Evolutionary conservation across 2,888 invertebrate genomes (phyloP), one percentile per base, ranked within the genome.

Genomic region (Hedya salicella): DNA sequence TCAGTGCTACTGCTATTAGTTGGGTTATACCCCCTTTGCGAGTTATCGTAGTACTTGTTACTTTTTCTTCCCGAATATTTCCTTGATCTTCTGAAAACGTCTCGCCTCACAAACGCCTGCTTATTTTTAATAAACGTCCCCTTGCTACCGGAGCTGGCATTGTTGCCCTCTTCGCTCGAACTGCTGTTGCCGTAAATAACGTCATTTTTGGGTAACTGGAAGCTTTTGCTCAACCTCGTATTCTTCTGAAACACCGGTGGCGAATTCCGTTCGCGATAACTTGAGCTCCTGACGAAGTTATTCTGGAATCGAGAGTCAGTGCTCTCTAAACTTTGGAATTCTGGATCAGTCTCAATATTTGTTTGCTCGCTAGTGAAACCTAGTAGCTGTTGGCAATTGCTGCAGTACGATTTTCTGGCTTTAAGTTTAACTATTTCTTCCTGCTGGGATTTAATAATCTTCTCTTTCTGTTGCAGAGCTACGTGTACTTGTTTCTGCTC

Each of bases 401-500:
- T 92, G 81, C 92, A 92, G 70, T 88, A 92, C 0, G 89, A 87
- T 66, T 90, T 90, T 39, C 92, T 88, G 0, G 93, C 88, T 75
- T 95, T 93, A 30, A 96, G 88, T 81, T 94, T 94, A 9, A 93
- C 88, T 69, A 96, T 95, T 83, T 96, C 95, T 70, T 94, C 93
- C 75, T 94, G 94, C 78, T 96, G 96, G 64, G 94, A 92, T 77
- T 94, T 94, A 68, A 96, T 95, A 52, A 95, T 93, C 77, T 94
- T 94, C 78, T 96, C 96, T 79, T 95, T 95, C 78, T 95, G 95
- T 68, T 93, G 93, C 16, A 96, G 89, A 56, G 95, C 93, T 63
- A 94, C 93, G 67, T 94, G 93, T 71, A 96, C 95, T 75, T 94
- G 94, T 74, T 95, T 94, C 79, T 96, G 96, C 81, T 96, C 96